These are phyloP conservation scores for Pilophorus perplexus DNA, from an alignment of 2,888 invertebrate genomes.

Conservation along the genomic window DNA sequence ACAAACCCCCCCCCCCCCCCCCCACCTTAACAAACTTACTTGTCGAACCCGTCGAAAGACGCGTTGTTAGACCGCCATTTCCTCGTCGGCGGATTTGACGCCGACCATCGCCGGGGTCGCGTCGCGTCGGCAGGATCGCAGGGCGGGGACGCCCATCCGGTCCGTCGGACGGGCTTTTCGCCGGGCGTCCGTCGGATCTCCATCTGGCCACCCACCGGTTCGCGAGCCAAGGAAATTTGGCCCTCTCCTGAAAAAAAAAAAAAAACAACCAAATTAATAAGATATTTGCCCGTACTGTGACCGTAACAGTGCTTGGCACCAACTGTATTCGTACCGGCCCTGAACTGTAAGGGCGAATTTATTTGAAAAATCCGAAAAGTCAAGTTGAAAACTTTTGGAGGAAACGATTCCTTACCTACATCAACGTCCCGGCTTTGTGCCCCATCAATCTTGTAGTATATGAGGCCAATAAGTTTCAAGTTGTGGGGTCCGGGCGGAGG, in stretches of 20 bases:
- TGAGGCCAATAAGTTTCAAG: constrained; percentile 7
- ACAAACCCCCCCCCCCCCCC: no score
- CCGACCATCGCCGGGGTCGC: constrained; percentile 1
- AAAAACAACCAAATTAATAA: no score
- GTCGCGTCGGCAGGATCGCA: neutral
- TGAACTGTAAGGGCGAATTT: no score
- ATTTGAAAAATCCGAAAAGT: no score
- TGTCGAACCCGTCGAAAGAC: constrained; percentile 23
- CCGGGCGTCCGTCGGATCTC: constrained; percentile 1
- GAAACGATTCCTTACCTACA: constrained; percentile 13
- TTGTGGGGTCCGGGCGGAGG: no score
- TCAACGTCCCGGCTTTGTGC: neutral
- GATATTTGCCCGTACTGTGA: no score
- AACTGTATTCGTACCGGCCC: no score
- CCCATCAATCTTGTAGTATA: neutral
- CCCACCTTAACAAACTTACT: neutral
- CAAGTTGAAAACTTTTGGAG: no score
- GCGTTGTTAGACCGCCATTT: constrained; percentile 6
- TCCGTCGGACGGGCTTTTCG: neutral
- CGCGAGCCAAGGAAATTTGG: no score
- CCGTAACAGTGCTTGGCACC: no score
- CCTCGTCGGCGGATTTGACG: neutral
- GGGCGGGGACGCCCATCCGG: neutral
- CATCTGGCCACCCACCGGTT: no score
- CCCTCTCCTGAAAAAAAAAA: no score